phyloP scores from a whole-genome alignment of 2,888 invertebrate species.

The Tetanocera ferruginea region DNA sequence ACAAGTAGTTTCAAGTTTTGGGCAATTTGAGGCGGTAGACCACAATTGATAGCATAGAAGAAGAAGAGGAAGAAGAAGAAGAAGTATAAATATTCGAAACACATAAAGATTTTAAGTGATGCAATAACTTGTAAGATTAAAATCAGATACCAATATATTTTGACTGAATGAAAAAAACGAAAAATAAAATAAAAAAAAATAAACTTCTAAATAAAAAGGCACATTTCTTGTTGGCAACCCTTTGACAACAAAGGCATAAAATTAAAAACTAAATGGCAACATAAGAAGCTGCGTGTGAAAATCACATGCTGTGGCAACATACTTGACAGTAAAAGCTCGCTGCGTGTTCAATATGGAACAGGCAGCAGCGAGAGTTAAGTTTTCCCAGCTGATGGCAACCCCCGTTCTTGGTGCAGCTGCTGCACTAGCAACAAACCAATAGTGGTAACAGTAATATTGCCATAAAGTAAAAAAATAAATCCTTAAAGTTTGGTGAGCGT shows the following conservation, averaged over 20 bases:
- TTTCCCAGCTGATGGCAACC: too few relatives aligned
- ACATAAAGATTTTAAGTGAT: neutral
- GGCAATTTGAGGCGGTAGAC: too few relatives aligned
- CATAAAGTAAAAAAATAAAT: neutral
- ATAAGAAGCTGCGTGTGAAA: neutral
- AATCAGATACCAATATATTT: too few relatives aligned
- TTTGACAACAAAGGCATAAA: too few relatives aligned
- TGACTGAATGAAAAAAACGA: neutral
- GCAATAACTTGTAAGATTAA: neutral
- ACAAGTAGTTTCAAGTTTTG: too few relatives aligned
- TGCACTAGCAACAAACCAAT: too few relatives aligned
- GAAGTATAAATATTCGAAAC: neutral
- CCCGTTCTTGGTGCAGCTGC: too few relatives aligned
- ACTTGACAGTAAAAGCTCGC: too few relatives aligned
- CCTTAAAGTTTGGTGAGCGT: neutral
- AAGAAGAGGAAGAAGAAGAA: neutral
- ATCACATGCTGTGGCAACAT: too few relatives aligned
- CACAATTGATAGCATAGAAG: too few relatives aligned
- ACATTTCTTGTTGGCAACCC: neutral
- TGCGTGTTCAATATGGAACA: too few relatives aligned
- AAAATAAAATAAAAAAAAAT: neutral
- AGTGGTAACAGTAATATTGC: neutral
- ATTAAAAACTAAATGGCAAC: neutral
- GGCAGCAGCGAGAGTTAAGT: too few relatives aligned
- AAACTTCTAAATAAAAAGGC: neutral